phyloP scores from a whole-genome alignment of 1,140 invertebrate species.

The Neuroterus valhalla region DNA sequence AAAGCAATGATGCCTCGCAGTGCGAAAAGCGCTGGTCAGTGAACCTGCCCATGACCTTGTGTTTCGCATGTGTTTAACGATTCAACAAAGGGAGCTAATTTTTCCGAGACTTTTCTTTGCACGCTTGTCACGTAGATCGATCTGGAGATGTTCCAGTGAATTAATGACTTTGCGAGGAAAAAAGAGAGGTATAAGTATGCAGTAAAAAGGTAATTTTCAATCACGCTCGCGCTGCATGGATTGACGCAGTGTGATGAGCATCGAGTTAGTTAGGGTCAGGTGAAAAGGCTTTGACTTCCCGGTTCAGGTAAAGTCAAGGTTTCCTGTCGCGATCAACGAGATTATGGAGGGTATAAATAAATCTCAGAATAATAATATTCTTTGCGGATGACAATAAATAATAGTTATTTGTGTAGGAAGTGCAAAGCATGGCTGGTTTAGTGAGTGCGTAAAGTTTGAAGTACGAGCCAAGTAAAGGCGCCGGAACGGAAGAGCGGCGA shows the following conservation, averaged over 20 bases:
- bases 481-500: too few relatives aligned
- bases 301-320: slow-evolving; percentile 1
- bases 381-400: neutral
- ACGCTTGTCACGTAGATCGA: slow-evolving; percentile 18
- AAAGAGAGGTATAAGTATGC: neutral
- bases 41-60: slow-evolving; percentile 7
- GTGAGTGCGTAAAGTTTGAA: too few relatives aligned
- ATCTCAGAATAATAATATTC: neutral
- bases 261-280: neutral
- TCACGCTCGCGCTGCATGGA: too few relatives aligned
- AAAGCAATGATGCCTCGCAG: too few relatives aligned
- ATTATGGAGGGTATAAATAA: neutral
- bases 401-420: neutral
- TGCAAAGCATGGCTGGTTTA: too few relatives aligned
- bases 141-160: neutral
- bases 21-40: neutral
- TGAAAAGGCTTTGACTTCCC: neutral
- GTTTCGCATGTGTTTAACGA: neutral
- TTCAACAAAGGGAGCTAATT: slow-evolving; percentile 16
- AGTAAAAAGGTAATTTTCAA: too few relatives aligned
- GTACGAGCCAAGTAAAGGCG: too few relatives aligned
- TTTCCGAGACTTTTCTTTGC: slow-evolving; percentile 20
- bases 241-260: neutral
- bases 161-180: neutral
- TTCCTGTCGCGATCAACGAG: neutral